Base-by-base conservation (phyloP, 1,140 invertebrate genomes). In the Plectrocnemia conspersa region DNA sequence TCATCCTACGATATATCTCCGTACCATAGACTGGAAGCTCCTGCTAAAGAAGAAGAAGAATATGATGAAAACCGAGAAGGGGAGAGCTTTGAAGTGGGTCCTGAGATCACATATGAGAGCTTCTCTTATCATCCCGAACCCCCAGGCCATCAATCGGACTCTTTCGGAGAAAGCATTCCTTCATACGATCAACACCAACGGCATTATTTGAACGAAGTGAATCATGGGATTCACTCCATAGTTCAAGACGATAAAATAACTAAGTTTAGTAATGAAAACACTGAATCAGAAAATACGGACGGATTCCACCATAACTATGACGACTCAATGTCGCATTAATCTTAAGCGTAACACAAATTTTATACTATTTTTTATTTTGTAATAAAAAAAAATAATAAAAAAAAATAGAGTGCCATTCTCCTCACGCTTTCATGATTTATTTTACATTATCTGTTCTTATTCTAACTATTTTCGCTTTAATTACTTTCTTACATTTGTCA, bases 1-100 rank as follows among this genome's bases (percentile, higher is more conserved):
- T 33, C 44, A 2, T 48, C 58, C n/a, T 47, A 57, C 36, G 50
- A 58, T 33, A 58, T 58, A 41, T 59, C 56, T 40, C 56, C 59
- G 19, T 60, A 57, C 19, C 52, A 59, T 29, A 11, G 35, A 24
- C 10, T 32, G 2, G 41, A 41, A 16, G 15, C 1, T 2, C 29
- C 16, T 3, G 10, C 9, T n/a, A 15, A 11, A 18, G 18, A 4
- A 10, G 27, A 18, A 5, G 22, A 40, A 13, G 6, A 29, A 10
- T 16, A 6, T 2, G 19, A 1, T 7, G 32, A 53, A 38, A 38
- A 16, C 7, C 16, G 15, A 6, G 15, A 7, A 15, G 7, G 36
- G 9, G 15, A 38, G 36, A 38, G 27, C 27, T 29, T 29, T n/a
- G 27, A 29, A 7, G 27, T 29, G n/a, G n/a, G n/a, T n/a, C n/a